phyloP scores from a whole-genome alignment of 2,113 vertebrate genomes.

The Eptatretus burgeri region DNA sequence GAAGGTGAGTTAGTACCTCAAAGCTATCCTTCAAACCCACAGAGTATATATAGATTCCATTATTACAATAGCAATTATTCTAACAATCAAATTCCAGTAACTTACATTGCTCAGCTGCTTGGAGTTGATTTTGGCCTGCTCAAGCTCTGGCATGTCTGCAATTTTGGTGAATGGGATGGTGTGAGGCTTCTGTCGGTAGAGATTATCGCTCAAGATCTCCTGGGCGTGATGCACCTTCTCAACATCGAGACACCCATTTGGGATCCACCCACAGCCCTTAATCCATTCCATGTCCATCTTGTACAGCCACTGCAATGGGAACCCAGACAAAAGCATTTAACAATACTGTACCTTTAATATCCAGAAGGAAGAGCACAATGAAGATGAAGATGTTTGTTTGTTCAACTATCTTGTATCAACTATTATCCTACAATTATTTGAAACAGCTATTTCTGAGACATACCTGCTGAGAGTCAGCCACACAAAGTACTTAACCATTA shows the following conservation, averaged over 20 bases:
- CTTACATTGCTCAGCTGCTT: conserved; percentile 49
- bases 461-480: too few relatives aligned
- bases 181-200: conserved; percentile 56
- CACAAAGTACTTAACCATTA: too few relatives aligned
- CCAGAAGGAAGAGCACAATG: too few relatives aligned
- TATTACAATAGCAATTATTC: too few relatives aligned
- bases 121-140: conserved; percentile 45
- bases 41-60: too few relatives aligned
- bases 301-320: conserved; percentile 31
- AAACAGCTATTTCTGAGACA: too few relatives aligned
- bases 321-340: neutral
- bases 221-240: conserved; percentile 49
- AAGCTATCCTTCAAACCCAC: too few relatives aligned
- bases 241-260: conserved; percentile 37
- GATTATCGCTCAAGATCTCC: conserved; percentile 28
- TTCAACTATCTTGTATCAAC: too few relatives aligned
- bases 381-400: too few relatives aligned
- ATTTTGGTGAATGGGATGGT: conserved; percentile 34
- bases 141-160: conserved; percentile 49
- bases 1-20: too few relatives aligned
- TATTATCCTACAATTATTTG: too few relatives aligned
- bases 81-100: neutral
- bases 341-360: too few relatives aligned
- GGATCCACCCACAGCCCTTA: conserved; percentile 61
- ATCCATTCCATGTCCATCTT: conserved; percentile 76